Conservation (phyloP, 2,888 invertebrate species). For the Pelosia muscerda region DNA sequence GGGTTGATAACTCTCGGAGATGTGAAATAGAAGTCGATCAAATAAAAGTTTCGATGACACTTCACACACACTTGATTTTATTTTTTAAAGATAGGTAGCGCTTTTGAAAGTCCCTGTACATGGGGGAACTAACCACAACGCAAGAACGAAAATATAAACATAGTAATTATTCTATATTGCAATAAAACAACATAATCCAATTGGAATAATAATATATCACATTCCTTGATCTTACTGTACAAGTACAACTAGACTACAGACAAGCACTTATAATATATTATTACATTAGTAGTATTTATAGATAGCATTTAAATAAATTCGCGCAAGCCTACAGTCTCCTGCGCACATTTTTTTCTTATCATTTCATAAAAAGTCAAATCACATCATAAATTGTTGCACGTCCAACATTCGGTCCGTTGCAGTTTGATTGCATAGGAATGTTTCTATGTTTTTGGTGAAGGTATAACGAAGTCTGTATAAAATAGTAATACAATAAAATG, state of each 20-base stretch:
- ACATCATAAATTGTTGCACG: no score
- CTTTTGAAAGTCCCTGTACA: not conserved
- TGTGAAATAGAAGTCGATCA: not conserved
- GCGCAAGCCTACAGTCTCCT: slow-evolving; percentile 33
- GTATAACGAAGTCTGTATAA: no score
- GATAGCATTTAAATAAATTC: slow-evolving; percentile 63
- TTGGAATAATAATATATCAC: slow-evolving; percentile 87
- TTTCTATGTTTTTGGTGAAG: no score
- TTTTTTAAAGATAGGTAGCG: slow-evolving; percentile 8
- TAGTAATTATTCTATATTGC: slow-evolving; percentile 5
- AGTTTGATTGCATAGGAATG: no score
- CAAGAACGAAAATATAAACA: not conserved
- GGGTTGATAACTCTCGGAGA: no score
- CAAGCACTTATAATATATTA: slow-evolving; percentile 82
- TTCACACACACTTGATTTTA: slow-evolving; percentile 1
- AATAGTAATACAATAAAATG: no score
- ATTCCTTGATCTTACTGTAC: slow-evolving; percentile 85
- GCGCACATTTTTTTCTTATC: no score
- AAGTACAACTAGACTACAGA: slow-evolving; percentile 84
- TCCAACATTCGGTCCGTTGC: no score
- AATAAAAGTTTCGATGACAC: not conserved
- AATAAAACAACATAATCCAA: slow-evolving; percentile 71
- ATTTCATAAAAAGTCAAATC: no score
- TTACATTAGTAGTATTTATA: slow-evolving; percentile 72
- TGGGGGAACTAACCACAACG: not conserved